Base-by-base conservation (phyloP, 64 coral and sea anemone species). In the Anthopleura sola region DNA sequence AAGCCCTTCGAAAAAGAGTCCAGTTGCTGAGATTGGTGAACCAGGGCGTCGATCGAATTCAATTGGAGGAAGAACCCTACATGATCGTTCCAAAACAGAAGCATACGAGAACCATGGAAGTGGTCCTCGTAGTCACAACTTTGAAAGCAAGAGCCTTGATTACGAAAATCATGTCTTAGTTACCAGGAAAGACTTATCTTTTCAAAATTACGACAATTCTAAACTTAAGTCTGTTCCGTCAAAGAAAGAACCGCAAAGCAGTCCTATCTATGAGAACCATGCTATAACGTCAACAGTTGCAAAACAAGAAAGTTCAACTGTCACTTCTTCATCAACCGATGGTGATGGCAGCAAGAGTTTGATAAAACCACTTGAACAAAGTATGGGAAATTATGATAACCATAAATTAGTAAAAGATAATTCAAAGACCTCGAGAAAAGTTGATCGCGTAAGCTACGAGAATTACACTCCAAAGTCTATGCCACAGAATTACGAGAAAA, bases 401-500 rank as follows among this genome's bases (percentile, higher is more conserved):
- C 66, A 32, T 71, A 29, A 71, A 16, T 18, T 71, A 12, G 29
- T 36, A 10, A 71, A 71, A 71, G 66, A 18, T 14, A 28, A 12
- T 1, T 34, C 29, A 34, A 71, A 29, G 24, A 29, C 0, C 10
- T 10, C 62, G 2, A 26, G 23, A 26, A 68, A 29, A 71, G 34
- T 14, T 29, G 29, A 32, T 15, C 64, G 64, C 33, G 66, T 71
- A 4, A 32, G 31, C 13, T 71, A 71, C 29, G 66, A 71, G 28
- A 71, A 71, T 32, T 31, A 32, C 16, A 31, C 66, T 34, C 66
- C n/a, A 71, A 71, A 71, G 66, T 71, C 66, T 4, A 32, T 34
- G 26, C 26, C 29, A 33, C 66, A 71, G 14, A 71, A 79, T 44
- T 79, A 79, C 44, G 76, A 79, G 38, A 79, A 79, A 47, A 79